A percentile compares a stretch with the other conserved stretches of the same genome.
phyloP scores from a whole-genome alignment of 2,888 invertebrate species.

The Petrolisthes cinctipes region DNA sequence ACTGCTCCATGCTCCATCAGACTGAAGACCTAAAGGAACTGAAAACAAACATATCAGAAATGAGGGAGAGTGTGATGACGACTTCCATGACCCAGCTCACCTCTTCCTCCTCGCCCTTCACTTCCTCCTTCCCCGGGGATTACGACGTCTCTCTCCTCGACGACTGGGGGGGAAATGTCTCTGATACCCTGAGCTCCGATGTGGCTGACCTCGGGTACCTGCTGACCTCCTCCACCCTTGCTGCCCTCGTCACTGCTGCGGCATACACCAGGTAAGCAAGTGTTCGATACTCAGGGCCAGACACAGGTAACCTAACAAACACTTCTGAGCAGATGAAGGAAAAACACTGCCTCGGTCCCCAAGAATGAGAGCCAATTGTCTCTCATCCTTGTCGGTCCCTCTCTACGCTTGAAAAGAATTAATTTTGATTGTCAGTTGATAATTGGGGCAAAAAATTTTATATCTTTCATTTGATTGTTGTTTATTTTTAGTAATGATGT shows the following conservation, averaged over 20 bases:
- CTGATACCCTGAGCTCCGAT: background rate
- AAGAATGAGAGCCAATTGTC: too few relatives aligned
- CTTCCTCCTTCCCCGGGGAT: background rate
- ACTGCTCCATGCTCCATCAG: conserved; percentile 66
- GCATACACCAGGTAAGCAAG: conserved; percentile 34
- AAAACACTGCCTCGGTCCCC: too few relatives aligned
- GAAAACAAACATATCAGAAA: conserved; percentile 71
- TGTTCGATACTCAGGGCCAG: background rate
- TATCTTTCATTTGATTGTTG: too few relatives aligned
- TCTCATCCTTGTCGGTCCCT: too few relatives aligned
- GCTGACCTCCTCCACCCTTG: conserved; percentile 2
- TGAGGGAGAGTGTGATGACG: background rate
- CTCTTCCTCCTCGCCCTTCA: background rate
- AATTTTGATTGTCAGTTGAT: too few relatives aligned
- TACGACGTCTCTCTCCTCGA: background rate
- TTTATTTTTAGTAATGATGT: too few relatives aligned
- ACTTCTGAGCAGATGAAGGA: too few relatives aligned
- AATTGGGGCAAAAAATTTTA: too few relatives aligned
- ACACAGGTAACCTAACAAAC: too few relatives aligned
- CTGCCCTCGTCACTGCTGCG: conserved; percentile 14
- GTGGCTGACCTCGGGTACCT: background rate
- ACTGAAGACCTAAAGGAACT: conserved; percentile 74
- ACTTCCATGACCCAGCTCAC: too few relatives aligned
- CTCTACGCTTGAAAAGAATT: too few relatives aligned
- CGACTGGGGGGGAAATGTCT: background rate